phyloP scores from a whole-genome alignment of 2,113 vertebrate species.

The Psephotus haematonotus region DNA sequence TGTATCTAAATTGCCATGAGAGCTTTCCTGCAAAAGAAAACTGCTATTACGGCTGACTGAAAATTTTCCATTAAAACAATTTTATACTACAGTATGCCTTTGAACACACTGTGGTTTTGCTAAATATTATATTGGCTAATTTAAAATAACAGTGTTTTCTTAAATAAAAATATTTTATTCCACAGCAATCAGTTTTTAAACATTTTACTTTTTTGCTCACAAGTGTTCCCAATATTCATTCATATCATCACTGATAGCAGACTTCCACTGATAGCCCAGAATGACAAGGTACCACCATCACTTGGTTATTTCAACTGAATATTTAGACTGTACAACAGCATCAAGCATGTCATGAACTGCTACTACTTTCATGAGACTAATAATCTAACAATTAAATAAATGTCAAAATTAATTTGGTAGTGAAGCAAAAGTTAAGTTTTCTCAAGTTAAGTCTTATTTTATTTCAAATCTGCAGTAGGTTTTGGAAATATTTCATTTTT shows the following conservation, averaged over 20 bases:
- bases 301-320: neutral
- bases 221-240: neutral
- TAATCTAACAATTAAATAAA: neutral
- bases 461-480: neutral
- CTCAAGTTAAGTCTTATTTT: neutral
- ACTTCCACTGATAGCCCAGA: neutral
- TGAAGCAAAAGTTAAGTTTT: neutral
- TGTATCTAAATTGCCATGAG: neutral
- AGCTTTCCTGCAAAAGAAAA: neutral
- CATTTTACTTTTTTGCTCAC: neutral
- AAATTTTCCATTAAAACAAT: neutral
- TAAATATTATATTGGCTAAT: neutral
- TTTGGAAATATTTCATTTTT: neutral
- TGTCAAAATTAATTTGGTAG: neutral
- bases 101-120: neutral
- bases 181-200: neutral
- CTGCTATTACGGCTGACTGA: neutral
- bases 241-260: neutral
- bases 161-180: neutral
- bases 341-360: neutral
- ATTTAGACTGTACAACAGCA: neutral
- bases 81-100: neutral
- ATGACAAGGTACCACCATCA: neutral
- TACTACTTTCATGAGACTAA: neutral
- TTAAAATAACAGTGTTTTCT: neutral